These are phyloP conservation scores for Chironomus riparius DNA, from an alignment of 2,888 invertebrate genomes.

Conservation along the genomic window DNA sequence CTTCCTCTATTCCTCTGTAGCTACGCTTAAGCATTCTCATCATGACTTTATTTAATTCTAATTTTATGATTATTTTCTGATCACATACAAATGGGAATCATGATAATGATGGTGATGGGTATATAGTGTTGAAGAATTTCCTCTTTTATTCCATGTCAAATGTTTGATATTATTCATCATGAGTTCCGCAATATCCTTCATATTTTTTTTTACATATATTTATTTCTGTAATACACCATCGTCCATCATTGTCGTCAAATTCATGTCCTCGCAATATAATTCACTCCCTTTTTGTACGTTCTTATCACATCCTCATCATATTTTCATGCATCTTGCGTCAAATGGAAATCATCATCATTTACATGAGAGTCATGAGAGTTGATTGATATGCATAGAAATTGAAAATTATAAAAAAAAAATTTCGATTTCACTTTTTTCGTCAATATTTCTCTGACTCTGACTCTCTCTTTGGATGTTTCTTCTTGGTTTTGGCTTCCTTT, in stretches of 20 bases:
- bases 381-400: constrained; percentile 27
- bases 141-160: neutral
- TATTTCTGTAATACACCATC: neutral
- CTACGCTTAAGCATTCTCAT: constrained; percentile 18
- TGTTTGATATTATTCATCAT: constrained; percentile 17
- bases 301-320: neutral
- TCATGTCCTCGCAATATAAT: neutral
- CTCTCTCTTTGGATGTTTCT: neutral
- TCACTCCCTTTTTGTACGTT: neutral
- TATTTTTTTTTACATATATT: neutral
- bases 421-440: neutral
- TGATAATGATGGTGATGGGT: neutral
- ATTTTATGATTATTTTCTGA: constrained; percentile 27
- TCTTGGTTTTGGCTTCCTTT: no score
- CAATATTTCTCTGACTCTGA: neutral
- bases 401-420: constrained; percentile 1
- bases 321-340: neutral
- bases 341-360: no score
- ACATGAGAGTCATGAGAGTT: neutral
- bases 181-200: constrained; percentile 13
- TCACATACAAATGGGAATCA: constrained; percentile 24
- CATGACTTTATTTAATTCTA: constrained; percentile 26
- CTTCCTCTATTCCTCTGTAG: no score
- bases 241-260: no score
- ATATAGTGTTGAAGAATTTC: neutral